These are phyloP conservation scores for Podarcis lilfordi DNA, from an alignment of 2,797 vertebrate genomes.

Conservation along the genomic window DNA sequence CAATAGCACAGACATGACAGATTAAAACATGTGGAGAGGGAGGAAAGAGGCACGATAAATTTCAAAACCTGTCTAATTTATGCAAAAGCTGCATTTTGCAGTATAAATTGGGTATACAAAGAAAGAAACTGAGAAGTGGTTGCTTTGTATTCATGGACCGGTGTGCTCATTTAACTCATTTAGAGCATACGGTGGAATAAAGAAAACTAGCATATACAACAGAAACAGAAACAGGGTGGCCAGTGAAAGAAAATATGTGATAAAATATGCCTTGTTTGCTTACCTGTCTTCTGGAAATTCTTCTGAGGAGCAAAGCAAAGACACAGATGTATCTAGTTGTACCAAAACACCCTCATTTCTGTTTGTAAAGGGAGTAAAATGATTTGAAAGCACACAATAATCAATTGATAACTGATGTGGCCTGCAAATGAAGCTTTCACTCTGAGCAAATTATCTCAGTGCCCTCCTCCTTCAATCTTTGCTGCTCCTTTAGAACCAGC, in stretches of 20 bases:
- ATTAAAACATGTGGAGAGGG: not conserved
- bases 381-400: not conserved
- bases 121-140: conserved; percentile 17
- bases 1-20: not conserved
- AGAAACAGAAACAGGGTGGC: not conserved
- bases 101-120: conserved; percentile 6
- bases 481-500: not conserved
- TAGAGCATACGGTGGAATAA: conserved; percentile 7
- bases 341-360: not conserved
- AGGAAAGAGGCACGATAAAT: not conserved
- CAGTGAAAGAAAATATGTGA: not conserved
- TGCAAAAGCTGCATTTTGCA: not conserved
- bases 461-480: not conserved
- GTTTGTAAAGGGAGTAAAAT: not conserved
- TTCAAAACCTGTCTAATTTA: not conserved
- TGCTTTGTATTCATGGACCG: conserved; percentile 21
- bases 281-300: not conserved
- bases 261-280: not conserved
- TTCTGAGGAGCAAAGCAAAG: conserved; percentile 1
- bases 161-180: conserved; percentile 45
- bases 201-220: not conserved
- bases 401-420: not conserved
- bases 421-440: not conserved
- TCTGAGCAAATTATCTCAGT: not conserved
- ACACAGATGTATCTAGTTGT: not conserved